Evolutionary conservation across 2,113 vertebrate species (phyloP).

Genomic region (Meles meles): DNA sequence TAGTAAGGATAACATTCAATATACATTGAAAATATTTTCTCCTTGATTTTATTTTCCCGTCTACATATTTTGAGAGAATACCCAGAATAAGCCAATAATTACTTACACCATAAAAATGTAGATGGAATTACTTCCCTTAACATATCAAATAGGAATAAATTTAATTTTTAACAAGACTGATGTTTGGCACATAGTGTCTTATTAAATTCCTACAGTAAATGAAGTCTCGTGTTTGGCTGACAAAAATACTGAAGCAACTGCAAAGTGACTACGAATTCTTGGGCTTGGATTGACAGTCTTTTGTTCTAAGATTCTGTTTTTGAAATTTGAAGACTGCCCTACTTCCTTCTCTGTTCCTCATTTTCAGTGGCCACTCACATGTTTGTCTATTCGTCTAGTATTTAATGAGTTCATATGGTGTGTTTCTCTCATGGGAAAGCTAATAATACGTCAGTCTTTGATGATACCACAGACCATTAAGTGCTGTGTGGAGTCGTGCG

Average conservation of each 20-base stretch:
- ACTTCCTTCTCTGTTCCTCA: not conserved
- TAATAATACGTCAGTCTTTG: not conserved
- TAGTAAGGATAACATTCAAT: not conserved
- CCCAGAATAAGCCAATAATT: not conserved
- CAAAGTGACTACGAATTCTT: not conserved
- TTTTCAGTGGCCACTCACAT: not conserved
- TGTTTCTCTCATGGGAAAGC: not conserved
- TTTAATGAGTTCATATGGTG: not conserved
- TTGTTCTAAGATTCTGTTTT: not conserved
- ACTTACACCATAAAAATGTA: not conserved
- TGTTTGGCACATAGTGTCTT: not conserved
- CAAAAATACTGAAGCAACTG: not conserved
- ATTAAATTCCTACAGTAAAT: not conserved
- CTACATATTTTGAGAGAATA: not conserved
- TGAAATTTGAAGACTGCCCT: not conserved
- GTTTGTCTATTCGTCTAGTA: not conserved
- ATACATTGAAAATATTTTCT: not conserved
- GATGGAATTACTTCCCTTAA: not conserved
- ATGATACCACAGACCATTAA: not conserved
- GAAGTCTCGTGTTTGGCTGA: not conserved
- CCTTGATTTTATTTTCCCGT: not conserved
- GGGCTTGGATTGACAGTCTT: not conserved
- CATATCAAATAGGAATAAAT: not conserved
- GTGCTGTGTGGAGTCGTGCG: not conserved
- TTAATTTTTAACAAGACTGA: not conserved